phyloP scores from a whole-genome alignment of 2,888 invertebrate genomes.

The Hyles lineata region DNA sequence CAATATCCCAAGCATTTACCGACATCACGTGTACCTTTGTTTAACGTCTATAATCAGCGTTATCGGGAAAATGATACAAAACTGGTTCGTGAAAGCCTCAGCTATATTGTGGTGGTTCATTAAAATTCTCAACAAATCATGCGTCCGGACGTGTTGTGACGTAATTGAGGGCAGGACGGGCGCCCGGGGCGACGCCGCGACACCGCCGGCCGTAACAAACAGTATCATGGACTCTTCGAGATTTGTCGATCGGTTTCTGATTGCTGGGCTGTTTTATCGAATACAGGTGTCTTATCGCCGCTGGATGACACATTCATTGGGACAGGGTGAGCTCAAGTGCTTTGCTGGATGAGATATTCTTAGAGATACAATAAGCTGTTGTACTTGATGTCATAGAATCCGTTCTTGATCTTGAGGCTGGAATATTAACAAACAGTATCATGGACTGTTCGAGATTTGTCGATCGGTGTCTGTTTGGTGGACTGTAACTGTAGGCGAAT shows the following conservation, averaged over 20 bases:
- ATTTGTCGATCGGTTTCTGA: background rate
- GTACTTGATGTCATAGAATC: too few relatives aligned
- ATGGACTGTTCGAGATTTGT: constrained; percentile 1
- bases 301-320: too few relatives aligned
- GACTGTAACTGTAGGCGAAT: background rate
- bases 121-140: constrained; percentile 65
- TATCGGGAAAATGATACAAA: constrained; percentile 15
- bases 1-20: too few relatives aligned
- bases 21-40: constrained; percentile 2
- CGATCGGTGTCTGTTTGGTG: background rate
- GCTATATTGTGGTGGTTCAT: constrained; percentile 50
- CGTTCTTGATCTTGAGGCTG: too few relatives aligned
- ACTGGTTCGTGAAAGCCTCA: constrained; percentile 16
- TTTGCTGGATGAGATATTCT: too few relatives aligned
- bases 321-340: too few relatives aligned
- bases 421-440: constrained; percentile 14
- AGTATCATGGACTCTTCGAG: background rate
- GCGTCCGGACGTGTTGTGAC: constrained; percentile 58
- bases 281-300: too few relatives aligned
- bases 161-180: constrained; percentile 53
- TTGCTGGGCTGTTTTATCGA: background rate
- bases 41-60: constrained; percentile 15
- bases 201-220: constrained; percentile 33
- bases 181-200: constrained; percentile 50
- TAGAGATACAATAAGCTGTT: too few relatives aligned